Base-by-base conservation (phyloP, 2,888 invertebrate genomes). In the Sarcophaga caerulescens region DNA sequence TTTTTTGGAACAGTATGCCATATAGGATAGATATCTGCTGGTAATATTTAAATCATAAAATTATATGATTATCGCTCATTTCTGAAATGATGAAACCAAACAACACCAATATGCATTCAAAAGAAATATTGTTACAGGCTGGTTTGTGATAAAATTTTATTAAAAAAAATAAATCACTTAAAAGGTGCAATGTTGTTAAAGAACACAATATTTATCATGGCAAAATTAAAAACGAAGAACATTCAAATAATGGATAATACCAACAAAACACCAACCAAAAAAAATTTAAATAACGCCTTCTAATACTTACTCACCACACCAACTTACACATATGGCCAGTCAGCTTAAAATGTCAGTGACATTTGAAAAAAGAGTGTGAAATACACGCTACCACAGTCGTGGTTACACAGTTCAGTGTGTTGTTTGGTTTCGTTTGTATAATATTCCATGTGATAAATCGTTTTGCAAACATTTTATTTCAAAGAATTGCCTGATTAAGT, bases 391-490 rank as follows among this genome's bases (percentile, higher is more conserved):
- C 8, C 1, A 45, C 44, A 21, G 4, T 2, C 63, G 14, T 14
- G 17, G 44, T 10, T 4, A 45, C 44, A 47, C n/a, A 45, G 52
- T 60, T 45, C 23, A 65, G 44, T 63, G 44, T 63, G 14, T 69
- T 47, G 47, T 45, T 68, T 10, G 65, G 71, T 78, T 85, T 76
- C 35, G 78, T 0, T 52, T 52, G 70, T 62, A 69, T 68, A 69
- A 52, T 66, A 75, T 75, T 86, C 78, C 74, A 75, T 84, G 81
- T 81, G 74, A 84, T 78, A 84, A 86, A 86, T 84, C 60, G 71
- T 14, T 60, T 59, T 21, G 35, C 8, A 62, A 74, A 77, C 57
- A 57, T 69, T 62, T 75, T 44, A 25, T 57, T 83, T 83, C 74
- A 80, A 83, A 76, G 80, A 85, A 77, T 77, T 74, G 14, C 23